Evolutionary conservation across 2,113 vertebrate genomes (phyloP).

Genomic region (Spea bombifrons): DNA sequence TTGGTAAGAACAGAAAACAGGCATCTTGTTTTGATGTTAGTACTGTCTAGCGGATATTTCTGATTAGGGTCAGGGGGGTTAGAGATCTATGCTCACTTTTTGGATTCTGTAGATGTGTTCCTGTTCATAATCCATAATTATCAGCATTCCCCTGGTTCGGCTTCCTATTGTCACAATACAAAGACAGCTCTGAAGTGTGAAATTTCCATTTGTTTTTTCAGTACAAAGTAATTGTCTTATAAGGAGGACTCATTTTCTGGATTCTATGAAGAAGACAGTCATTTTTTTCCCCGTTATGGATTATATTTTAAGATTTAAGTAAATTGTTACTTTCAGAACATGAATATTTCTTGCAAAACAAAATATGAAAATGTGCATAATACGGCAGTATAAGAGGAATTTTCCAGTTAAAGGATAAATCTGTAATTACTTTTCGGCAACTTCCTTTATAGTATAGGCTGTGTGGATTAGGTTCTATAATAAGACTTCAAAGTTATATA

Average conservation of each 20-base stretch:
- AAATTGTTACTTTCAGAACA: too few relatives aligned
- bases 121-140: background rate
- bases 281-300: too few relatives aligned
- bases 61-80: conserved; percentile 18
- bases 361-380: too few relatives aligned
- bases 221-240: background rate
- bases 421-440: too few relatives aligned
- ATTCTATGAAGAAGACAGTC: background rate
- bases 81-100: conserved; percentile 4
- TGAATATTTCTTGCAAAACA: too few relatives aligned
- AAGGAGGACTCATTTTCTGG: background rate
- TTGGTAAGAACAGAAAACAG: background rate
- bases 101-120: conserved; percentile 1
- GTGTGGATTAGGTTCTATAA: too few relatives aligned
- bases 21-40: conserved; percentile 1
- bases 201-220: background rate
- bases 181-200: conserved; percentile 15
- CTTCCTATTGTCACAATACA: conserved; percentile 11
- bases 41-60: background rate
- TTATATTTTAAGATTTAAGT: too few relatives aligned
- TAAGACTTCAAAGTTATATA: too few relatives aligned
- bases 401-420: too few relatives aligned
- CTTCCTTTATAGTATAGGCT: too few relatives aligned
- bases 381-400: too few relatives aligned
- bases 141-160: background rate